Percentiles rank a stretch among this genome's conserved stretches.
Conservation (phyloP, 2,113 vertebrate genomes). For the Chroicocephalus ridibundus region DNA sequence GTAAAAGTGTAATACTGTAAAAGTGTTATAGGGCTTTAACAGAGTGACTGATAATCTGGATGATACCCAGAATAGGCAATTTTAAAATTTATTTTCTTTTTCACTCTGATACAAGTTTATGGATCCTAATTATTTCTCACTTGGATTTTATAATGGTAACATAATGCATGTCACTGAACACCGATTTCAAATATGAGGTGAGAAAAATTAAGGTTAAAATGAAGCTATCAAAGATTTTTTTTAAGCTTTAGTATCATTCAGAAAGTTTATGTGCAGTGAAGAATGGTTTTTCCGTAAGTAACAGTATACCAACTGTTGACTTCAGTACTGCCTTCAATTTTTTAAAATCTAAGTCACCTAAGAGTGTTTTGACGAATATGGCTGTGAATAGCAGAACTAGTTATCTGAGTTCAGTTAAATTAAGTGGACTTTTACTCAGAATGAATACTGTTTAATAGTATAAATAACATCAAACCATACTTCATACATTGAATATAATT, state of each 20-base stretch:
- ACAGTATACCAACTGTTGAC: rapidly evolving
- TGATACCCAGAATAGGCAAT: neutral
- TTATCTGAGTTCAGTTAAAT: neutral
- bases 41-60: neutral
- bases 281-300: neutral
- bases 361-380: neutral
- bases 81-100: neutral
- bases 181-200: neutral
- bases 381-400: neutral
- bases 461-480: neutral
- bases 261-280: neutral
- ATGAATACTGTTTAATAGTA: neutral
- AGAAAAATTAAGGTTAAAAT: neutral
- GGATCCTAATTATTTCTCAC: neutral
- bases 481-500: neutral
- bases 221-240: neutral
- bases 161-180: neutral
- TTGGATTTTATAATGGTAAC: neutral
- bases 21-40: neutral
- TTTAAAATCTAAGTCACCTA: neutral
- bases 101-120: neutral
- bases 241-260: neutral
- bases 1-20: neutral
- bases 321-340: neutral
- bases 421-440: neutral